phyloP scores from a whole-genome alignment of 2,888 invertebrate genomes.

The Eucriotettix oculatus region DNA sequence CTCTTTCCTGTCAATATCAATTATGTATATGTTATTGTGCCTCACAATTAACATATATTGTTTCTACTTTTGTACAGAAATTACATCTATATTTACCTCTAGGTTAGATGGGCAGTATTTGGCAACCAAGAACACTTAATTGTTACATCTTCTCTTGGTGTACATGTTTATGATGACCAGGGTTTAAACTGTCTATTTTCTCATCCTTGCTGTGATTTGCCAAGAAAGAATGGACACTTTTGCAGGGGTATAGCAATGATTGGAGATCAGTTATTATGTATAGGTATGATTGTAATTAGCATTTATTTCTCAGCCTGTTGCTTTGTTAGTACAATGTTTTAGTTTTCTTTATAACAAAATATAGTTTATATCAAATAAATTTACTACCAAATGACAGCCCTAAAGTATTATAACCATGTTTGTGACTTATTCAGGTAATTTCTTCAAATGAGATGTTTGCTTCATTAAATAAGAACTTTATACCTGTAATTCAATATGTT shows the following conservation, averaged over 20 bases:
- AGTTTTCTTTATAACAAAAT: no score
- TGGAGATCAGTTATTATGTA: background rate
- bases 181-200: background rate
- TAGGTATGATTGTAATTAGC: background rate
- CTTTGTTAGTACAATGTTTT: no score
- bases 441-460: no score
- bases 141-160: background rate
- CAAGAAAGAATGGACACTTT: background rate
- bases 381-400: no score
- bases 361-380: no score
- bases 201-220: background rate
- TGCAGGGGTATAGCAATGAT: background rate
- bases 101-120: background rate
- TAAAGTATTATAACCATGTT: no score
- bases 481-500: no score
- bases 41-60: background rate
- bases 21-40: background rate
- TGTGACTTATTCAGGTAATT: no score
- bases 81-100: background rate
- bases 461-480: no score
- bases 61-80: no score
- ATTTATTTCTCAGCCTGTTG: no score
- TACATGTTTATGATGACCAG: background rate
- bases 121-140: background rate
- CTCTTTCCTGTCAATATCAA: background rate